These are phyloP conservation scores for Monodelphis domestica DNA, from an alignment of 2,797 vertebrate genomes.

Conservation along the genomic window DNA sequence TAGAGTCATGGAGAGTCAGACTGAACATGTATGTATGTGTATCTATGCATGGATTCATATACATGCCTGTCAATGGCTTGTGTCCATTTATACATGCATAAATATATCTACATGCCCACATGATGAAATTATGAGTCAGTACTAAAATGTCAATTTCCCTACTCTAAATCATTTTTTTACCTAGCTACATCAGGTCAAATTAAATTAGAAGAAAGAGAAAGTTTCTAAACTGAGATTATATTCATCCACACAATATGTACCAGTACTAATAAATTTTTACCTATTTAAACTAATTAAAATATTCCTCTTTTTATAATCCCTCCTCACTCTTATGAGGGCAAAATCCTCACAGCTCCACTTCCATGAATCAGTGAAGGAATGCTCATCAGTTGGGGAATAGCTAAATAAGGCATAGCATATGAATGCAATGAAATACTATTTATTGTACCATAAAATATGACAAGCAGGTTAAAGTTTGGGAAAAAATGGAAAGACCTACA, in stretches of 20 bases:
- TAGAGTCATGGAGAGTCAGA: no score
- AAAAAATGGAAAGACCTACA: no score
- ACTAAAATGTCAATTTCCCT: not conserved
- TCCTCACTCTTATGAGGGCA: not conserved
- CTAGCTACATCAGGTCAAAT: not conserved
- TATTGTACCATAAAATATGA: no score
- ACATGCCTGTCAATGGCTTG: not conserved
- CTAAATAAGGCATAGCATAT: no score
- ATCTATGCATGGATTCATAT: not conserved
- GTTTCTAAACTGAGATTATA: not conserved
- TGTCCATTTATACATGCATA: not conserved
- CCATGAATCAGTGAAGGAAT: no score
- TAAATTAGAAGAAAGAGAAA: not conserved
- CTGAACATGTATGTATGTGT: not conserved
- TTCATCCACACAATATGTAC: not conserved
- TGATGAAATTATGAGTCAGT: not conserved
- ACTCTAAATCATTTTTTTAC: not conserved
- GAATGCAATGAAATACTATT: no score
- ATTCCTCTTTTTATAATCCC: not conserved
- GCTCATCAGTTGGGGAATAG: no score
- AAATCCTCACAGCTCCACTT: not conserved
- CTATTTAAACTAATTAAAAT: constrained; percentile 19
- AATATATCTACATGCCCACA: not conserved
- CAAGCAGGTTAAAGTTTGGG: no score
- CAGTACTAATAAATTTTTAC: constrained; percentile 7